A percentile compares a stretch with the other conserved stretches of the same genome.
Conservation (phyloP, 1,140 invertebrate species). For the Cheumatopsyche charites region DNA sequence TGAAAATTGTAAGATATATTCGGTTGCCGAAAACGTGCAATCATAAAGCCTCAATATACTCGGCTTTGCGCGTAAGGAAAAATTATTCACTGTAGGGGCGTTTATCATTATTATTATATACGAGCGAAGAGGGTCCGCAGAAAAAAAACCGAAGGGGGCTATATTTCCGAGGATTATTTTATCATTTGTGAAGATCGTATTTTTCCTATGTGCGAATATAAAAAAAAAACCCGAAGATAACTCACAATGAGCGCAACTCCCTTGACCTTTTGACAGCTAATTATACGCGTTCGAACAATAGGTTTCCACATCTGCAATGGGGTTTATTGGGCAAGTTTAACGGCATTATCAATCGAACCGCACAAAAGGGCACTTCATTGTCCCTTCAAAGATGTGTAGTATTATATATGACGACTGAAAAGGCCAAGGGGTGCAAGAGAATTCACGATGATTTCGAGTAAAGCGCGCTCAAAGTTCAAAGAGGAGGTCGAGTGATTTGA, state of each 20-base stretch:
- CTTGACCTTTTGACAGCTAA: conserved; percentile 28
- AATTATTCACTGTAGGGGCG: conserved; percentile 23
- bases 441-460: too few relatives aligned
- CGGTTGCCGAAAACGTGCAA: background rate
- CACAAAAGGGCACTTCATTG: background rate
- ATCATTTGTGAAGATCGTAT: conserved; percentile 26
- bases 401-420: too few relatives aligned
- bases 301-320: too few relatives aligned
- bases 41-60: conserved; percentile 26
- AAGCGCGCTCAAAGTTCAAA: too few relatives aligned
- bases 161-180: conserved; percentile 25
- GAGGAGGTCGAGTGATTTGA: too few relatives aligned
- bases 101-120: conserved; percentile 23
- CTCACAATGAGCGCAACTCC: conserved; percentile 8
- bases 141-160: background rate
- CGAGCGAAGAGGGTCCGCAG: background rate
- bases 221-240: conserved; percentile 6
- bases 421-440: too few relatives aligned
- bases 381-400: too few relatives aligned
- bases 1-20: too few relatives aligned
- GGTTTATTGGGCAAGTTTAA: too few relatives aligned
- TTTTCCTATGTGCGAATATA: conserved; percentile 16
- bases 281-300: background rate
- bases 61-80: conserved; percentile 26
- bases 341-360: too few relatives aligned